Evolutionary conservation across 2,113 vertebrate genomes (phyloP), one percentile per base, ranked within the genome.

Genomic region (Hippocampus guttulatus): DNA sequence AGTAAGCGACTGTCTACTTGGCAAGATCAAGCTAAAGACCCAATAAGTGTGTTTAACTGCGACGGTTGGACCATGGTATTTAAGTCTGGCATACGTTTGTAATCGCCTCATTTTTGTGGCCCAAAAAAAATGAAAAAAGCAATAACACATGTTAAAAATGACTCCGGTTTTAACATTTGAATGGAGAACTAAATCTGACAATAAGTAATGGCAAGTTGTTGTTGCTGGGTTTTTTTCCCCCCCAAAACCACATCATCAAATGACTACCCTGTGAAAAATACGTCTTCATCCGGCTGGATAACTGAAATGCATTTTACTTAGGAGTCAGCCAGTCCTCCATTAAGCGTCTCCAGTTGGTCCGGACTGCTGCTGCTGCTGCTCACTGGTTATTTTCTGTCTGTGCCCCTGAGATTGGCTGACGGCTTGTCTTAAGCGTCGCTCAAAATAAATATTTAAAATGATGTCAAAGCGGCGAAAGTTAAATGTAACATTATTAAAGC

Each of bases 241-340:
- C 58, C 6, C 58, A 30, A 60, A 60, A 61, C 58, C 27, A 61
- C 58, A 61, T 61, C 1, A 61, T 61, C 58, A 61, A 61, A 61
- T 61, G 58, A 61, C 58, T 30, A 61, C 14, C 58, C 30, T 61
- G 58, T 61, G 27, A 14, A 55, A 63, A 38, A 38, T 38, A 4
- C 1, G 33, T 38, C 33, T 6, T 38, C 33, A 38, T 38, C 33
- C 33, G 5, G 5, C 33, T 38, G 33, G 33, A 38, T 38, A 6
- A 38, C 33, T 38, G 33, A 38, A 38, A 38, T 38, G 5, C 33
- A 38, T 38, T 38, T 38, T 38, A 38, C 33, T 38, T 6, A 6
- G 33, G 33, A 38, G 33, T 38, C 33, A 38, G 33, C 33, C 33
- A 38, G 33, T 38, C 33, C 33, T 38, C 33, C 33, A 38, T 38